Evolutionary conservation across 2,797 vertebrate species (phyloP), one percentile per base, ranked within the genome.

Genomic region (Etheostoma perlongum): DNA sequence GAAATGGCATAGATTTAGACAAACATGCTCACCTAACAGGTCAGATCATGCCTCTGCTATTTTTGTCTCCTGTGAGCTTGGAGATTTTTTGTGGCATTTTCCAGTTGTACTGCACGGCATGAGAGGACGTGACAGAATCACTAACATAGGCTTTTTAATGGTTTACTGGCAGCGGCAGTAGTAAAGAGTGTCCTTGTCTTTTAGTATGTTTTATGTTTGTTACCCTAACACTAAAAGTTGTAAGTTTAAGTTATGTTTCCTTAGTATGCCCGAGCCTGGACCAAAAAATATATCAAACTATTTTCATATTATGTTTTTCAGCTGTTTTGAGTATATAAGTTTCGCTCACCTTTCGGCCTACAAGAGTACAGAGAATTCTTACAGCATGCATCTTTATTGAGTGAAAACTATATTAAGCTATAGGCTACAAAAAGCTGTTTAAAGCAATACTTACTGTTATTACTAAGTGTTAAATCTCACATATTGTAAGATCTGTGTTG

Each of bases 21-120:
- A 27, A 67, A 27, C 21, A 18, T 25, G 60, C 64, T 80, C 72
- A 74, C 49, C 27, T 30, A 65, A 79, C 91, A 91, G 79, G 90
- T 82, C 53, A 44, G 33, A 81, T 88, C 85, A 76, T 58, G 87
- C 67, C 70, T 76, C 21, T 0, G 72, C 63, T 74, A 61, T 76
- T 77, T 75, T 42, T 48, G 59, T 66, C 55, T 83, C 4, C 68
- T 47, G 36, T 47, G 21, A 72, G 74, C 42, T 61, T 14, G 2
- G 54, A 62, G 67, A 62, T 54, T 74, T 54, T 74, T 64, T 19
- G 30, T 48, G 55, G 70, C 55, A 27, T 66, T 76, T 81, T 46
- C 47, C 49, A 44, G 33, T 53, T 30, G 6, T 67, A 30, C 60
- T 58, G 23, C 25, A 14, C 3, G 2, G 18, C 62, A 55, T 4